phyloP scores from a whole-genome alignment of 2,888 invertebrate species.

The Linnaemya vulpina region DNA sequence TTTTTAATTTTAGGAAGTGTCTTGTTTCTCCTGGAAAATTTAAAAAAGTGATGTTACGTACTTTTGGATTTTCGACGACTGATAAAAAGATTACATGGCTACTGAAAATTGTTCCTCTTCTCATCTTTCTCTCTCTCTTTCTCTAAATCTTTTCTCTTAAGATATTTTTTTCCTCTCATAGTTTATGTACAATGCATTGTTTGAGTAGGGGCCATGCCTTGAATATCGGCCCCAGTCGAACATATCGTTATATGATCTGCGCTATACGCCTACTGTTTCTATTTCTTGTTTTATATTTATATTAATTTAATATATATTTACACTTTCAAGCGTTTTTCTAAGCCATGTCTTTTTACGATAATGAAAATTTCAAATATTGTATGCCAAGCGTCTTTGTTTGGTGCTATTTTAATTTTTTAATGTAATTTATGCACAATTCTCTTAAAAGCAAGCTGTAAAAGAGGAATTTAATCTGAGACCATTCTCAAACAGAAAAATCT shows the following conservation, averaged over 20 bases:
- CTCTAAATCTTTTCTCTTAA: no score
- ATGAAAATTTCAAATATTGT: neutral
- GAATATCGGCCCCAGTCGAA: neutral
- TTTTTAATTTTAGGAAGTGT: no score
- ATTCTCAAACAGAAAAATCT: slow-evolving; percentile 76
- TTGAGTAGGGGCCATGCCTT: no score
- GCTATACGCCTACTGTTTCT: neutral
- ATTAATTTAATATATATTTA: neutral
- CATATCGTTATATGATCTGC: neutral
- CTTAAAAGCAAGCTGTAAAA: slow-evolving; percentile 70
- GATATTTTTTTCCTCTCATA: no score
- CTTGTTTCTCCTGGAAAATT: no score
- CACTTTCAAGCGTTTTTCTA: neutral
- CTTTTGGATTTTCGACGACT: no score
- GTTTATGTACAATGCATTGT: no score
- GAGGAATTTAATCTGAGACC: slow-evolving; percentile 79
- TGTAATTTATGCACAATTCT: slow-evolving; percentile 31
- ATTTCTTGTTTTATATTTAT: neutral
- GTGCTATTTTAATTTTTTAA: slow-evolving; percentile 1
- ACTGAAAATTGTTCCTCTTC: no score
- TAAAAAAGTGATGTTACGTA: no score
- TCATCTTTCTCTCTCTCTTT: no score
- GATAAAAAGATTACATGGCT: no score
- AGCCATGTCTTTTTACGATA: slow-evolving; percentile 11
- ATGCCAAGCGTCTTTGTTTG: neutral